Conservation (phyloP, 2,797 vertebrate species). For the Protonibea diacanthus region DNA sequence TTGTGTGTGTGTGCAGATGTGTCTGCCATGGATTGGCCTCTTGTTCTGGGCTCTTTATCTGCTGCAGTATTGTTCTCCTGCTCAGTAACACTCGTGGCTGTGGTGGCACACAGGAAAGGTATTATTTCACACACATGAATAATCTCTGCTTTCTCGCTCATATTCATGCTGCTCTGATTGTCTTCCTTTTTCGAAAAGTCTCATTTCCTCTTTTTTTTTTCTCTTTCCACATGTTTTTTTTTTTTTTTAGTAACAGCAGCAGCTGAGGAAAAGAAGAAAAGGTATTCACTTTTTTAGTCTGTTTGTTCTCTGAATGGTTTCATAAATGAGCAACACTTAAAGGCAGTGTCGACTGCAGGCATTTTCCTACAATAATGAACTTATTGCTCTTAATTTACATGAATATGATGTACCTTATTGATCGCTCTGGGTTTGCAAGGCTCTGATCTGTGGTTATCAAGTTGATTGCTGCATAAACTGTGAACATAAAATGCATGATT, state of each 20-base stretch:
- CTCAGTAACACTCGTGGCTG: slow-evolving; percentile 52
- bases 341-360: not conserved
- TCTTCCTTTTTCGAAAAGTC: slow-evolving; percentile 2
- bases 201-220: not conserved
- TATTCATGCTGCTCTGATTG: not conserved
- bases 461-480: not conserved
- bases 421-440: not conserved
- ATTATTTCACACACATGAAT: slow-evolving; percentile 47
- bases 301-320: no score
- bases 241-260: slow-evolving; percentile 66
- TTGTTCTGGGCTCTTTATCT: slow-evolving; percentile 79
- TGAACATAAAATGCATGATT: not conserved
- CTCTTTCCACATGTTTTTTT: not conserved
- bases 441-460: not conserved
- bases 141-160: not conserved
- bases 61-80: slow-evolving; percentile 78
- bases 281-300: slow-evolving; percentile 62
- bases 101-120: slow-evolving; percentile 74
- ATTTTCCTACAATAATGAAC: no score
- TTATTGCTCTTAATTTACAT: not conserved
- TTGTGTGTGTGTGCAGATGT: slow-evolving; percentile 24
- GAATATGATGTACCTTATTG: not conserved
- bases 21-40: slow-evolving; percentile 76
- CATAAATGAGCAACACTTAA: not conserved
- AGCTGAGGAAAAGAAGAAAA: slow-evolving; percentile 71